Conservation (phyloP, 1,140 invertebrate genomes). For the Heliothis subflexa region DNA sequence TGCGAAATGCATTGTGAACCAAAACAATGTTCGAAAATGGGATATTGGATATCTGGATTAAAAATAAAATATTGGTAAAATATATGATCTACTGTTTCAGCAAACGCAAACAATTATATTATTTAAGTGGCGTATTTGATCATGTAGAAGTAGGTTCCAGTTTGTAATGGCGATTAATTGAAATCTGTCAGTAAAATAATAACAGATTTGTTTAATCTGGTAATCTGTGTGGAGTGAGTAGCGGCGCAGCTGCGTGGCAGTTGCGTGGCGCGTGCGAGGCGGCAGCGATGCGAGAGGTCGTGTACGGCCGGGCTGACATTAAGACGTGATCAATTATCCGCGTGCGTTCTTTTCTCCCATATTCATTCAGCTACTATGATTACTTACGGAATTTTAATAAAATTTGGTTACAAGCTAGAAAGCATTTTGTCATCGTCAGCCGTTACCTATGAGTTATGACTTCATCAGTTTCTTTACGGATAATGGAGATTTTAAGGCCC, state of each 20-base stretch:
- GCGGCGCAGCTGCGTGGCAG: constrained; percentile 3
- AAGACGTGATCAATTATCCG: constrained; percentile 67
- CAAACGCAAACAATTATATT: no score
- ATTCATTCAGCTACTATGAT: constrained; percentile 42
- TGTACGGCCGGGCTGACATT: constrained; percentile 40
- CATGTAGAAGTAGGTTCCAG: not conserved
- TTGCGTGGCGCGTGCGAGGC: not conserved
- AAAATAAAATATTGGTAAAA: not conserved
- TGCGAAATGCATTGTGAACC: constrained; percentile 8
- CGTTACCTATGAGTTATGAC: constrained; percentile 42
- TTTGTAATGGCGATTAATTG: constrained; percentile 51
- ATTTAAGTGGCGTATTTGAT: not conserved
- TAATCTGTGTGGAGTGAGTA: constrained; percentile 12
- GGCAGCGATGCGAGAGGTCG: not conserved
- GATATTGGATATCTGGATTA: not conserved
- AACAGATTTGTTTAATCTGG: constrained; percentile 65
- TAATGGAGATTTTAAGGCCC: constrained; percentile 16
- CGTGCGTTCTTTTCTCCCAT: constrained; percentile 51
- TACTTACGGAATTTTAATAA: constrained; percentile 52
- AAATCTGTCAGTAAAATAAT: constrained; percentile 61
- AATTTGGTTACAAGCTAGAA: constrained; percentile 49
- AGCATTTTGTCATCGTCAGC: constrained; percentile 44
- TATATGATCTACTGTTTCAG: no score
- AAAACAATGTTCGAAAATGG: not conserved
- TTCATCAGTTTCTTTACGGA: constrained; percentile 28